phyloP scores from a whole-genome alignment of 2,888 invertebrate genomes.

The Synergus itoensis region DNA sequence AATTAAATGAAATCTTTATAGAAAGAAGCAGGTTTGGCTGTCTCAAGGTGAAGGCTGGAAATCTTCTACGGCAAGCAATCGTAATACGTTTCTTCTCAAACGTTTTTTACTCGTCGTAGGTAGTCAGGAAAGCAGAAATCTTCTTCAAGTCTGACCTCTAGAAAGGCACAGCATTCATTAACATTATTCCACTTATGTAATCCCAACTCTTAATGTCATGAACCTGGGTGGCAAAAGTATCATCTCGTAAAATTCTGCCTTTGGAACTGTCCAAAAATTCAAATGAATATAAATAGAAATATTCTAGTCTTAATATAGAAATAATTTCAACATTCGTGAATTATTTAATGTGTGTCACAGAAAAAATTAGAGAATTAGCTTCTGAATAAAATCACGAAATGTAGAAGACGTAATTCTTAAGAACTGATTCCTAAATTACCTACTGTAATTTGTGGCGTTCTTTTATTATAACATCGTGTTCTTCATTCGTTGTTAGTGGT shows the following conservation, averaged over 20 bases:
- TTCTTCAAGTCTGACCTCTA: conserved; percentile 51
- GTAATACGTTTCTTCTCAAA: background rate
- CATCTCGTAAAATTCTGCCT: background rate
- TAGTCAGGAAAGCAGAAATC: conserved; percentile 12
- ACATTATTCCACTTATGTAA: conserved; percentile 57
- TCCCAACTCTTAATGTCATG: conserved; percentile 50
- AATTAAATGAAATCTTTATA: background rate
- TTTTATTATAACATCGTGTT: background rate
- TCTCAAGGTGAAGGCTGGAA: conserved; percentile 22
- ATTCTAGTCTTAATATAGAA: background rate
- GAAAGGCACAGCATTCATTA: conserved; percentile 53
- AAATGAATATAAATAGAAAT: background rate
- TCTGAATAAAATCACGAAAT: background rate
- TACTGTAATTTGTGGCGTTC: background rate
- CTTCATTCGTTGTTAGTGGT: background rate
- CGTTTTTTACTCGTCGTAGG: conserved; percentile 14
- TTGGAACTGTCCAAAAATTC: background rate
- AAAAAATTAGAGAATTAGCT: background rate
- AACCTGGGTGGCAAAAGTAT: conserved; percentile 55
- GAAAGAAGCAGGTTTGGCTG: conserved; percentile 11
- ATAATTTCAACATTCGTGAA: background rate
- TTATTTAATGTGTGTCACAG: background rate
- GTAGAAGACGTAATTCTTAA: background rate
- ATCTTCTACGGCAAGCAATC: background rate
- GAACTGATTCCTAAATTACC: conserved; percentile 5